phyloP scores from a whole-genome alignment of 2,888 invertebrate genomes.

The Boloria selene region DNA sequence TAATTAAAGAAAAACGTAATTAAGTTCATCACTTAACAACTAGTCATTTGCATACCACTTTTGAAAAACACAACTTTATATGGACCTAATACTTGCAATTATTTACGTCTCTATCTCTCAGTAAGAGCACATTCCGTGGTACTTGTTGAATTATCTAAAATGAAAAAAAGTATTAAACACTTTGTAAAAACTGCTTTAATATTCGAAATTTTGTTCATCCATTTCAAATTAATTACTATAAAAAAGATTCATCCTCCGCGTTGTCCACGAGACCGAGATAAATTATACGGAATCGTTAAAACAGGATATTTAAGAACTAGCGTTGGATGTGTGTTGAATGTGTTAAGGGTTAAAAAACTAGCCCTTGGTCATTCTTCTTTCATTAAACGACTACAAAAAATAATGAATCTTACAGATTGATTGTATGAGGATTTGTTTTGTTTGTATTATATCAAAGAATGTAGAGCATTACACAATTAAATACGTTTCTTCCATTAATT shows the following conservation, averaged over 20 bases:
- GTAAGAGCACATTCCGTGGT: not conserved
- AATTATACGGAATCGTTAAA: slow-evolving; percentile 21
- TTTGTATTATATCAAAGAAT: too few relatives aligned
- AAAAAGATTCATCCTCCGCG: slow-evolving; percentile 19
- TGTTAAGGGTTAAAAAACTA: slow-evolving; percentile 5
- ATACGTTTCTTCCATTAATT: too few relatives aligned
- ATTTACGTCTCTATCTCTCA: slow-evolving; percentile 5
- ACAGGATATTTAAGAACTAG: slow-evolving; percentile 22
- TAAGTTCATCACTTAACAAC: slow-evolving; percentile 8
- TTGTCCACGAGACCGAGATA: slow-evolving; percentile 20
- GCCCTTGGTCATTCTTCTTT: not conserved
- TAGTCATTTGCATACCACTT: slow-evolving; percentile 13
- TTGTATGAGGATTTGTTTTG: too few relatives aligned
- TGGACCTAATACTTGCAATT: not conserved
- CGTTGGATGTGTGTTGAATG: slow-evolving; percentile 14
- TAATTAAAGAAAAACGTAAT: slow-evolving; percentile 12
- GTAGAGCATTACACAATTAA: too few relatives aligned
- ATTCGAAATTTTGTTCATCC: slow-evolving; percentile 13
- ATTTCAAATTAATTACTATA: slow-evolving; percentile 17
- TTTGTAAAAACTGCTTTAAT: slow-evolving; percentile 8
- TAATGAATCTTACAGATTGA: too few relatives aligned
- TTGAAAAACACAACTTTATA: not conserved
- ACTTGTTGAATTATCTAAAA: not conserved
- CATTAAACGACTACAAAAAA: not conserved
- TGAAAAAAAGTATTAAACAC: not conserved